These are phyloP conservation scores for Desmodus rotundus DNA, from an alignment of 2,113 vertebrate species.

Conservation along the genomic window DNA sequence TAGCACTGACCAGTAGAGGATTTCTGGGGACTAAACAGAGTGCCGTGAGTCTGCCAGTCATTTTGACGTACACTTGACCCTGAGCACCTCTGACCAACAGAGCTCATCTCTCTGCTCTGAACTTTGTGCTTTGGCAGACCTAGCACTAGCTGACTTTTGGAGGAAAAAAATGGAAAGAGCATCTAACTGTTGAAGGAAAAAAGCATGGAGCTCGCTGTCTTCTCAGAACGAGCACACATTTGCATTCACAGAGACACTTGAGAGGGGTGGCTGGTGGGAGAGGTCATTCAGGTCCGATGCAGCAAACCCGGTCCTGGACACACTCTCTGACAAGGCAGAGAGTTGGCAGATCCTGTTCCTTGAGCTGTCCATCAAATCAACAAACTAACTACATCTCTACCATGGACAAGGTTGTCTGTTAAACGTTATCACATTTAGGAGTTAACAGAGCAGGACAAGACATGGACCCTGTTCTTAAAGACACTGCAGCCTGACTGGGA, in stretches of 20 bases:
- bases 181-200: neutral
- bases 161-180: neutral
- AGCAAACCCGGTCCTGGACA: neutral
- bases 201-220: neutral
- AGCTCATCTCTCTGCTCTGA: neutral
- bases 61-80: neutral
- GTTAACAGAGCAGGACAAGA: neutral
- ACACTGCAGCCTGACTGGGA: neutral
- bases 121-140: neutral
- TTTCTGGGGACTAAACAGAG: neutral
- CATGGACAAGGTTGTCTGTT: neutral
- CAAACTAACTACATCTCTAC: neutral
- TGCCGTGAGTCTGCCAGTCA: neutral
- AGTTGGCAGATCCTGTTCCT: neutral
- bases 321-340: neutral
- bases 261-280: neutral
- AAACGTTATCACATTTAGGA: neutral
- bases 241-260: neutral
- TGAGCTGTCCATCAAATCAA: neutral
- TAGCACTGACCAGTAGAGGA: neutral
- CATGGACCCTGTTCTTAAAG: neutral
- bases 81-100: accelerated
- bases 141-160: slow-evolving; percentile 12
- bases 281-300: neutral
- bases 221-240: neutral